Percentiles rank a stretch among this genome's conserved stretches.
These are phyloP conservation scores for Canis aureus DNA, from an alignment of 2,113 vertebrate genomes.

Conservation along the genomic window DNA sequence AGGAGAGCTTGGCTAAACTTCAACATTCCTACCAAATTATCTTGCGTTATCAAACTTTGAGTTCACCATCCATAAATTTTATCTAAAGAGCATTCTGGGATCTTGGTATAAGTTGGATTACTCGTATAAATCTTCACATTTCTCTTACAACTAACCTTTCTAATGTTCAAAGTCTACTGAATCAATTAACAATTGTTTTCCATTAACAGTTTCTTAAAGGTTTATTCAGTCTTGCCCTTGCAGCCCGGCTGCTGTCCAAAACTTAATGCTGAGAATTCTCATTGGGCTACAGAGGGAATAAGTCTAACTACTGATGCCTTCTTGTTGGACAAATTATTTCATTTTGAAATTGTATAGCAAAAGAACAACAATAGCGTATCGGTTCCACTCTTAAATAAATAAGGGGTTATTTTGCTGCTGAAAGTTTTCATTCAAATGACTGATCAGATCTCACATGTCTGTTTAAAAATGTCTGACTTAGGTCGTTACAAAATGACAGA, in stretches of 20 bases:
- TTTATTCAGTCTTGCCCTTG: neutral
- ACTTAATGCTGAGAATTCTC: conserved; percentile 10
- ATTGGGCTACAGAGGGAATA: neutral
- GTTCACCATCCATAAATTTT: neutral
- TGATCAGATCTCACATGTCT: conserved; percentile 81
- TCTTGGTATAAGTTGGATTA: neutral
- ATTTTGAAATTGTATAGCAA: conserved; percentile 74
- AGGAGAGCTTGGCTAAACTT: neutral
- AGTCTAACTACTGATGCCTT: conserved; percentile 60
- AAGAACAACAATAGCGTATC: conserved; percentile 65
- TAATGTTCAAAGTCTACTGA: conserved; percentile 55
- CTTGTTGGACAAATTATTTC: conserved; percentile 77
- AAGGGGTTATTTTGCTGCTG: conserved; percentile 74
- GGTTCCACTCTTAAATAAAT: conserved; percentile 83
- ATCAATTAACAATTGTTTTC: conserved; percentile 77
- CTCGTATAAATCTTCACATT: conserved; percentile 11
- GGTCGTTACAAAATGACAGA: conserved; percentile 84
- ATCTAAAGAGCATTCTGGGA: neutral
- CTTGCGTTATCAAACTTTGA: neutral
- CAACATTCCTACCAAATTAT: neutral
- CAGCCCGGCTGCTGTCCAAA: neutral
- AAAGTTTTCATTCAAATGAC: conserved; percentile 84
- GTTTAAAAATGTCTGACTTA: conserved; percentile 83
- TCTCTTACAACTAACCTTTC: conserved; percentile 45
- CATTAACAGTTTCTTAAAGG: conserved; percentile 1